Conservation (phyloP, 2,797 vertebrate genomes). For the Crypturellus tataupa region DNA sequence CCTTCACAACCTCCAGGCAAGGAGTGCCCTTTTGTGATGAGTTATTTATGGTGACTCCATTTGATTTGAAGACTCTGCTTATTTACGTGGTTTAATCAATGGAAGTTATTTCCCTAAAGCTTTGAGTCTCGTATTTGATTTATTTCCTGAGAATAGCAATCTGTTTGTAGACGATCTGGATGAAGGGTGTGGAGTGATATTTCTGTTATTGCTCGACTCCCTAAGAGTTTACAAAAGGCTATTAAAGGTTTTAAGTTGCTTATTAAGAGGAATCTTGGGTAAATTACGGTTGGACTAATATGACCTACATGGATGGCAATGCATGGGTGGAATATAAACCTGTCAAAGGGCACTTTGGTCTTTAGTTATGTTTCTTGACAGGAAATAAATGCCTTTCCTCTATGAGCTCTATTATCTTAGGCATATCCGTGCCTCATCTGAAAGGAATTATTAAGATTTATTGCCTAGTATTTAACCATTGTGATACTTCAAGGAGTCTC, state of each 20-base stretch:
- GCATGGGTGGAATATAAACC: slow-evolving; percentile 50
- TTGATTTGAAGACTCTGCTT: neutral
- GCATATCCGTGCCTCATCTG: neutral
- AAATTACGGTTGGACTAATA: neutral
- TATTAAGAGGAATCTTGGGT: slow-evolving; percentile 2
- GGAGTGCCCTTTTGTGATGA: neutral
- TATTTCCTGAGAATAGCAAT: slow-evolving; percentile 9
- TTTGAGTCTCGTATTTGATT: neutral
- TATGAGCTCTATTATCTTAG: slow-evolving; percentile 26
- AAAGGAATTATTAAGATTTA: slow-evolving; percentile 6
- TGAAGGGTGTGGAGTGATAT: neutral
- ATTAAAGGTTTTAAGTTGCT: slow-evolving; percentile 8
- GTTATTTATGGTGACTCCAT: neutral
- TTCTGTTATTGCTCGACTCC: slow-evolving; percentile 8
- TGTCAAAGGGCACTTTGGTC: slow-evolving; percentile 42
- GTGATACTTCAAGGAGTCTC: neutral
- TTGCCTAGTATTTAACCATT: neutral
- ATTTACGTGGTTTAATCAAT: slow-evolving; percentile 27
- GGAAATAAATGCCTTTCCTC: slow-evolving; percentile 15
- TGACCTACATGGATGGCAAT: neutral
- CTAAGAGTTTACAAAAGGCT: neutral
- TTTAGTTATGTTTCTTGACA: slow-evolving; percentile 35
- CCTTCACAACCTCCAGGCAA: neutral
- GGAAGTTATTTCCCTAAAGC: neutral
- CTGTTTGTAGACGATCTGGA: neutral